These are phyloP conservation scores for Archips xylosteana DNA, from an alignment of 2,888 invertebrate species.

Conservation along the genomic window DNA sequence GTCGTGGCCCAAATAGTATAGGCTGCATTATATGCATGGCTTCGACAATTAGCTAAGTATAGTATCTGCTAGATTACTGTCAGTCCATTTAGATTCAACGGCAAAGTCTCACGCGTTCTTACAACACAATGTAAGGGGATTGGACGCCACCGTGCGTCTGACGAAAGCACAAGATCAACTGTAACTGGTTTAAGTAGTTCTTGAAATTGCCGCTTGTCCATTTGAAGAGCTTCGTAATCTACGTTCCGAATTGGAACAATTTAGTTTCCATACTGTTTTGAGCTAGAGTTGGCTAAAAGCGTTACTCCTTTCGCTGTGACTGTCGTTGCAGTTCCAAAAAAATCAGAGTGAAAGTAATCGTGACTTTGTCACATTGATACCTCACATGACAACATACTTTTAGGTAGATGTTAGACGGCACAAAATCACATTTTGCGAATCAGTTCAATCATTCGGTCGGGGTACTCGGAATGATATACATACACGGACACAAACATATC, in stretches of 20 bases:
- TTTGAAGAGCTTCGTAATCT: not conserved
- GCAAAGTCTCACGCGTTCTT: conserved; percentile 54
- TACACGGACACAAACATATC: too few species aligned
- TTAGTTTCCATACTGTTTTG: not conserved
- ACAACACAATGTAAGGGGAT: conserved; percentile 51
- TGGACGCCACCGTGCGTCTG: conserved; percentile 38
- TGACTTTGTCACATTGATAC: too few species aligned
- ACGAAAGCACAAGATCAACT: conserved; percentile 29
- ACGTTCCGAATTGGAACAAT: not conserved
- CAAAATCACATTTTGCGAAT: too few species aligned
- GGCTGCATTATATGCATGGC: conserved; percentile 30
- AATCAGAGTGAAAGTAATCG: not conserved
- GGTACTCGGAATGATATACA: too few species aligned
- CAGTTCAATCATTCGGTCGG: too few species aligned
- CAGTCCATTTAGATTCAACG: conserved; percentile 43
- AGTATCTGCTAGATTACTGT: conserved; percentile 42
- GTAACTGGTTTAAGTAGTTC: conserved; percentile 1
- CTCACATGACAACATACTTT: too few species aligned
- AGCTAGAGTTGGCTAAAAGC: too few species aligned
- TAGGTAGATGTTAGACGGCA: too few species aligned
- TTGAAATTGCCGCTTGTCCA: conserved; percentile 1
- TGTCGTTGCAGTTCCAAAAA: too few species aligned
- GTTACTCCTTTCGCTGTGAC: too few species aligned
- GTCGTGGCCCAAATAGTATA: conserved; percentile 21
- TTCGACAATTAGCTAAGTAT: conserved; percentile 40